Base-by-base conservation (phyloP, 2,113 vertebrate genomes). In the Peromyscus leucopus region DNA sequence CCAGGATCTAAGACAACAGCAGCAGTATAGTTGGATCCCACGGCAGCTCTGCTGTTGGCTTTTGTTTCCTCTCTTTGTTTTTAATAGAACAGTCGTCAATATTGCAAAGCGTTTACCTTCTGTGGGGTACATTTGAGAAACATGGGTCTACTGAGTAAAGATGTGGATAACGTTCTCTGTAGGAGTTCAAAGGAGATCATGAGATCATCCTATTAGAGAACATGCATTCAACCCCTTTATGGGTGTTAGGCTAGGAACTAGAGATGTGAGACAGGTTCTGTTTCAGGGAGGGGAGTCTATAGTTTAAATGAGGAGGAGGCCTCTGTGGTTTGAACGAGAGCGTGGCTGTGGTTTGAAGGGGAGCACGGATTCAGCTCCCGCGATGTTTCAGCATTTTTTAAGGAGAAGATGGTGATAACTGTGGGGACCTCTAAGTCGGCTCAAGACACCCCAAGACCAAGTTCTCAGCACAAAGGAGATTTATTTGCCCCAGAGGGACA, bases 301-400 rank as follows among this genome's bases (percentile, higher is more conserved):
- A 39, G 26, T 72, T 96, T 63, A 63, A 74, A 28, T 7, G 33
- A 71, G 7, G 24, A 94, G 75, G 90, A 96, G 33, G n/a, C 31
- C 71, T 90, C 72, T 65, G 42, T 65, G 42, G 21, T 95, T 92
- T 92, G 39, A 63, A 36, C 91, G n/a, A 94, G 65, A 42, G 42
- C 46, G n/a, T 39, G 63, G 65, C 57, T 94, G 8, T 61, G 61
- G 61, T 26, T 69, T 69, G 69, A 36, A 36, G 16, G 69, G 69
- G 69, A 71, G 69, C 67, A 36, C 24, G 71, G 72, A 46, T 91
- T 69, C 63, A 79, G 74, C 84, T 89, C 57, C 24, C n/a, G 12
- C 46, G 61, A 46, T 57, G 28, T 89, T 95, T 89, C 61, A 92
- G 33, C 17, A 86, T n/a, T 74, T 92, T 95, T 97, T n/a, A 36